Base-by-base conservation (phyloP, 2,797 vertebrate species). In the Girardinus metallicus region DNA sequence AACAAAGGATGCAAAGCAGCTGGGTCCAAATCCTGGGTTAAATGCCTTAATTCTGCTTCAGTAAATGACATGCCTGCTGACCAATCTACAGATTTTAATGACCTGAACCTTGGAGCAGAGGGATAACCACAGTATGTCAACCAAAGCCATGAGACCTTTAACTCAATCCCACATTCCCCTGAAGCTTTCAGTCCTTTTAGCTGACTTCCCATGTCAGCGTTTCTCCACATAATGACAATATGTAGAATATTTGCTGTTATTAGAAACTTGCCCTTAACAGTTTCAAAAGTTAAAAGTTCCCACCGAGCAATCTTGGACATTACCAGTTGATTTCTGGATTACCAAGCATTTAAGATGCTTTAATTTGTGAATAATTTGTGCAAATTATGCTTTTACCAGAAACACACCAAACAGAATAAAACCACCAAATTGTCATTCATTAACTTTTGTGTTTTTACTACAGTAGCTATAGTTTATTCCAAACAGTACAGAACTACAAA, bases 401-500 rank as follows among this genome's bases (percentile, higher is more conserved):
- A 60, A 60, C n/a, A 31, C 16, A 39, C 18, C 31, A 39, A 23
- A 39, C 15, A 26, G 36, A 23, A 68, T 41, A 11, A 21, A 39
- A 62, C 15, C 60, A 16, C 10, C 18, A 68, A 39, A 16, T 21
- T 8, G 31, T 34, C 49, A 39, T 74, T 26, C 12, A 41, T 4
- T 70, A 13, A 70, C 36, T 13, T n/a, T 12, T 66, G 21, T 36
- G 9, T 66, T 23, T 64, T 64, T 15, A 36, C 13, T 36, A 36
- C 15, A 36, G 62, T 26, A 13, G 64, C 36, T 72, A 78, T 34
- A 60, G 23, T 79, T 87, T 79, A 80, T 41, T 43, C 80, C 26
- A 60, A 80, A 85, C 89, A 75, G 46, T 71, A 84, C 79, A 80
- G 91, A 85, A 87, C 85, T 88, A 79, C 73, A 77, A 85, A 87